A percentile compares a stretch with the other conserved stretches of the same genome.
phyloP scores from a whole-genome alignment of 2,797 vertebrate genomes.

The Trematomus bernacchii region DNA sequence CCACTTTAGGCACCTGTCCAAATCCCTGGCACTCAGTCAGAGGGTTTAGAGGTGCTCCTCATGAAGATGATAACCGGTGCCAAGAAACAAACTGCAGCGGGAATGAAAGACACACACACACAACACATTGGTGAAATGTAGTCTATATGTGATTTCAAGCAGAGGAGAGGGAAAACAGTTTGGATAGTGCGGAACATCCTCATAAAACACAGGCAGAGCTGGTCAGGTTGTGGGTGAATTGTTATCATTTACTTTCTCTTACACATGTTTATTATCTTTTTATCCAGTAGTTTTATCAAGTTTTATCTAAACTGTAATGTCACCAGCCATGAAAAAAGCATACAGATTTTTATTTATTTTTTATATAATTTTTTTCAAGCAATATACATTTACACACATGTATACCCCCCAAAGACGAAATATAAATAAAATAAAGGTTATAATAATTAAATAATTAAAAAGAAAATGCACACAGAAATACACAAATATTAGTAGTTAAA shows the following conservation, averaged over 20 bases:
- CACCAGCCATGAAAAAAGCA: too few relatives aligned
- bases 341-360: too few relatives aligned
- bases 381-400: too few relatives aligned
- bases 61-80: constrained; percentile 52
- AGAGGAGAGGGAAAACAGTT: neutral
- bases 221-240: neutral
- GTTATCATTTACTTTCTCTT: constrained; percentile 16
- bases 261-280: neutral
- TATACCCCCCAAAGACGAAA: too few relatives aligned
- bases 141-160: constrained; percentile 49
- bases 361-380: too few relatives aligned
- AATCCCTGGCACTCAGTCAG: constrained; percentile 66
- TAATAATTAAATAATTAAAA: too few relatives aligned
- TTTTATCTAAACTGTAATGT: too few relatives aligned
- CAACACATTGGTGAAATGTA: constrained; percentile 26
- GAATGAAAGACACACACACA: constrained; percentile 27
- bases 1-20: constrained; percentile 74
- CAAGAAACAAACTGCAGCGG: constrained; percentile 61
- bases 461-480: too few relatives aligned
- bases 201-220: constrained; percentile 19
- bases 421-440: too few relatives aligned
- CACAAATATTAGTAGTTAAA: too few relatives aligned
- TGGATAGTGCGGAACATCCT: constrained; percentile 14
- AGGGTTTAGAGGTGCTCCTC: constrained; percentile 70
- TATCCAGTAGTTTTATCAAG: too few relatives aligned